These are phyloP conservation scores for Phenganax stokvisi DNA, from an alignment of 92 coral and sea anemone species.

Conservation along the genomic window DNA sequence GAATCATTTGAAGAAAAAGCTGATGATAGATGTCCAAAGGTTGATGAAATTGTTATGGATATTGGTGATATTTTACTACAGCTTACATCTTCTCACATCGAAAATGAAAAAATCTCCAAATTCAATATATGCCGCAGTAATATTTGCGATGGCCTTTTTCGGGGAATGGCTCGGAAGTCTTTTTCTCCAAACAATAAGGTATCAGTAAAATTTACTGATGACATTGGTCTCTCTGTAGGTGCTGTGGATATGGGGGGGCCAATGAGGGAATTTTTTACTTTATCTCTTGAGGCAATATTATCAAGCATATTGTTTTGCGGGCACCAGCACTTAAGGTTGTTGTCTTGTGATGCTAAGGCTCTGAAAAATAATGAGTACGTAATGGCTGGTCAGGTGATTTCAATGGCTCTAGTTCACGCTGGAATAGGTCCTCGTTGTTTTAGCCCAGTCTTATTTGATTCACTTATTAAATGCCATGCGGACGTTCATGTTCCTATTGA, in stretches of 20 bases:
- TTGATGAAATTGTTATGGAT: slow-evolving; percentile 1
- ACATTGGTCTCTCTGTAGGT: slow-evolving; percentile 40
- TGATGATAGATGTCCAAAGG: background rate
- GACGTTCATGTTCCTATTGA: slow-evolving; percentile 44
- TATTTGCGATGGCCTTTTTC: slow-evolving; percentile 66
- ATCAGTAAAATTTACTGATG: slow-evolving; percentile 51
- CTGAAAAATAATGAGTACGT: slow-evolving; percentile 50
- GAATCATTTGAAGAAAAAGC: no score
- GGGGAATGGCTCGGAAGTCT: slow-evolving; percentile 52
- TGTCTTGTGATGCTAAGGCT: slow-evolving; percentile 55
- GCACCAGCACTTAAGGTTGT: slow-evolving; percentile 38
- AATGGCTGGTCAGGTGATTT: slow-evolving; percentile 56
- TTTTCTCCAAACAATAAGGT: slow-evolving; percentile 42
- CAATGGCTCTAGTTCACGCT: slow-evolving; percentile 64
- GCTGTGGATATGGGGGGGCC: slow-evolving; percentile 45
- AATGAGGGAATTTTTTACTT: slow-evolving; percentile 45
- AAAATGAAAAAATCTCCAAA: no score
- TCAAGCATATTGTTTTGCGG: slow-evolving; percentile 42
- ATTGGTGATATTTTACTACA: background rate
- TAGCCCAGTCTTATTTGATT: slow-evolving; percentile 54
- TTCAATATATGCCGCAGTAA: slow-evolving; percentile 43
- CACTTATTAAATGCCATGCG: slow-evolving; percentile 50
- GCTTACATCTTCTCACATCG: background rate
- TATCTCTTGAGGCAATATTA: slow-evolving; percentile 17
- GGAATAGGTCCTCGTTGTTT: slow-evolving; percentile 56